These are phyloP conservation scores for Autographa gamma DNA, from an alignment of 2,888 invertebrate species.

Conservation along the genomic window DNA sequence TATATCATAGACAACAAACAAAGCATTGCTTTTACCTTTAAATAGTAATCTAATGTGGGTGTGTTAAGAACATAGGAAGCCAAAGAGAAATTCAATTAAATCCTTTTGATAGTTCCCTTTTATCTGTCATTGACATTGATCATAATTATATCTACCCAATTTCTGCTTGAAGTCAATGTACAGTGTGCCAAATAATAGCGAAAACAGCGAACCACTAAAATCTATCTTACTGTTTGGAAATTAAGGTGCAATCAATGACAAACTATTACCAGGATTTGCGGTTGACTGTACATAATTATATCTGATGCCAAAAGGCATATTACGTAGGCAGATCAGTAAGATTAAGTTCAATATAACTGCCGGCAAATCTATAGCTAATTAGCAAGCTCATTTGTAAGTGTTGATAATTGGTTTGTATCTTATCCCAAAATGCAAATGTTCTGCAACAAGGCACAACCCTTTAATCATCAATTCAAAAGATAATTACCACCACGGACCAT, in stretches of 20 bases:
- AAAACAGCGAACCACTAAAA: not conserved
- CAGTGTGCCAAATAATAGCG: not conserved
- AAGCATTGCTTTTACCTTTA: conserved; percentile 22
- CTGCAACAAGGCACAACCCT: not conserved
- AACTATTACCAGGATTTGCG: not conserved
- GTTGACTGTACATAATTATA: not conserved
- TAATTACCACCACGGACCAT: too few relatives aligned
- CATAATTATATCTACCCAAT: conserved; percentile 12
- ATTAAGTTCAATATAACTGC: not conserved
- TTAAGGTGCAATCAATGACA: not conserved
- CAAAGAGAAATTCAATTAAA: conserved; percentile 51
- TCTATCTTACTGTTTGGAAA: not conserved
- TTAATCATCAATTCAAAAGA: too few relatives aligned
- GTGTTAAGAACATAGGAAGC: conserved; percentile 22
- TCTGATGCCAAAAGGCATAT: not conserved
- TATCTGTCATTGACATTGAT: conserved; percentile 50
- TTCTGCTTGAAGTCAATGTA: not conserved
- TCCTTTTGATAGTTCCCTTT: conserved; percentile 45
- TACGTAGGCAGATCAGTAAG: not conserved
- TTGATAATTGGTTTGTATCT: not conserved
- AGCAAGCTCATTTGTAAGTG: not conserved
- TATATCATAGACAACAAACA: conserved; percentile 20
- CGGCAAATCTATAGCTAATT: not conserved
- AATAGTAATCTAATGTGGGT: conserved; percentile 30
- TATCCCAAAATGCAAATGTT: not conserved